A percentile compares a stretch with the other conserved stretches of the same genome.
Conservation (phyloP, 2,113 vertebrate species). For the Vulpes ferrilata region DNA sequence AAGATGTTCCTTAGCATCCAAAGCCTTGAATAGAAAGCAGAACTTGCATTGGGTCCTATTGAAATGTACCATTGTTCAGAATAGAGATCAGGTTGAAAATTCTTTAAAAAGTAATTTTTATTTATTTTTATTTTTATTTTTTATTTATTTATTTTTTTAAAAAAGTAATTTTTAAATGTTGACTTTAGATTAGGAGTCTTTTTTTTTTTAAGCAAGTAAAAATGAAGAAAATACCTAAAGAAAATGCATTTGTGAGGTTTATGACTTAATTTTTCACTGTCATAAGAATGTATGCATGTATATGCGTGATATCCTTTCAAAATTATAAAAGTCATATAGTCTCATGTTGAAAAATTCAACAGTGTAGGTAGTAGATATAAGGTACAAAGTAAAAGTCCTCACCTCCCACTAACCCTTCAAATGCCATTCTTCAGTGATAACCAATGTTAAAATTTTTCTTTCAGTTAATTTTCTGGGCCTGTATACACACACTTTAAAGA, state of each 20-base stretch:
- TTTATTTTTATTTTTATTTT: too few relatives aligned
- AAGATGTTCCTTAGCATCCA: constrained; percentile 39
- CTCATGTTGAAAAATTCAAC: constrained; percentile 3
- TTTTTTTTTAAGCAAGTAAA: background rate
- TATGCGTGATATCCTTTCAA: background rate
- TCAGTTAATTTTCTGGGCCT: constrained; percentile 27
- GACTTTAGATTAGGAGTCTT: constrained; percentile 33
- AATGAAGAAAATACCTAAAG: constrained; percentile 49
- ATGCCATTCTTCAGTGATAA: constrained; percentile 15
- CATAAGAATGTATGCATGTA: constrained; percentile 30
- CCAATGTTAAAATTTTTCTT: constrained; percentile 33
- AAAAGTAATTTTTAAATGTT: constrained; percentile 51
- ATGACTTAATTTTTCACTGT: constrained; percentile 38
- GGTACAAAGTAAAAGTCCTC: constrained; percentile 25
- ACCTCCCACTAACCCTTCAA: background rate
- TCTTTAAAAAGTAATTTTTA: constrained; percentile 40
- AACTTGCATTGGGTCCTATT: constrained; percentile 31
- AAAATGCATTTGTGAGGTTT: background rate
- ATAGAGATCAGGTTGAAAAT: constrained; percentile 56
- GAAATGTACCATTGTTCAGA: constrained; percentile 54
- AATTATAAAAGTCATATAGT: constrained; percentile 40
- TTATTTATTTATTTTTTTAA: background rate
- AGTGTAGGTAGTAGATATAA: background rate
- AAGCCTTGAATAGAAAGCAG: constrained; percentile 40
- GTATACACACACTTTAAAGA: constrained; percentile 9